phyloP scores from a whole-genome alignment of 2,888 invertebrate species.

The Leptinotarsa rubiginosa region DNA sequence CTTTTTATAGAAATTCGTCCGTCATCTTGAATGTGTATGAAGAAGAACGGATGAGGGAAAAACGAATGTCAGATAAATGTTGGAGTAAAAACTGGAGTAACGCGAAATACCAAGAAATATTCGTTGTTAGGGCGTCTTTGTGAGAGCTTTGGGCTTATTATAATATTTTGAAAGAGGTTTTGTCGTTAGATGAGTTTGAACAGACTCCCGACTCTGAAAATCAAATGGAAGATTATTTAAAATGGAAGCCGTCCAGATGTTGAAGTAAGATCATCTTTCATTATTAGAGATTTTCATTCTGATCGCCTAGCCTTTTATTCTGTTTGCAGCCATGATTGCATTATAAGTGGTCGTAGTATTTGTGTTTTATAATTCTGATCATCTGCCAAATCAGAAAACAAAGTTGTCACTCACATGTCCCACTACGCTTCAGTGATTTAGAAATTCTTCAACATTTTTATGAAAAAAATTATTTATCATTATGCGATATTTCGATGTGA shows the following conservation, averaged over 20 bases:
- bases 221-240: conserved; percentile 1
- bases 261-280: background rate
- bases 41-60: background rate
- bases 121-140: conserved; percentile 5
- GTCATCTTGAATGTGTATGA: background rate
- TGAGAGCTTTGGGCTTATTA: conserved; percentile 15
- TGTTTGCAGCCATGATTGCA: background rate
- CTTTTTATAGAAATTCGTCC: background rate
- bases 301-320: background rate
- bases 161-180: conserved; percentile 9
- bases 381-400: background rate
- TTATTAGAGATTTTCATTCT: conserved; percentile 1
- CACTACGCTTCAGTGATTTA: too few species aligned
- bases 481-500: too few species aligned
- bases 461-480: too few species aligned
- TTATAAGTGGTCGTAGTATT: background rate
- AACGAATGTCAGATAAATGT: conserved; percentile 13
- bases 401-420: too few species aligned
- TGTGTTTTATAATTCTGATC: background rate
- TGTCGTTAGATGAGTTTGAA: conserved; percentile 2
- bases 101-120: conserved; percentile 3
- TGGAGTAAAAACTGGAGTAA: background rate
- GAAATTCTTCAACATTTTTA: too few species aligned
- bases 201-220: background rate
- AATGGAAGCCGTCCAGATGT: background rate